These are phyloP conservation scores for Ammodytes dubius DNA, from an alignment of 2,113 vertebrate species.

Conservation along the genomic window DNA sequence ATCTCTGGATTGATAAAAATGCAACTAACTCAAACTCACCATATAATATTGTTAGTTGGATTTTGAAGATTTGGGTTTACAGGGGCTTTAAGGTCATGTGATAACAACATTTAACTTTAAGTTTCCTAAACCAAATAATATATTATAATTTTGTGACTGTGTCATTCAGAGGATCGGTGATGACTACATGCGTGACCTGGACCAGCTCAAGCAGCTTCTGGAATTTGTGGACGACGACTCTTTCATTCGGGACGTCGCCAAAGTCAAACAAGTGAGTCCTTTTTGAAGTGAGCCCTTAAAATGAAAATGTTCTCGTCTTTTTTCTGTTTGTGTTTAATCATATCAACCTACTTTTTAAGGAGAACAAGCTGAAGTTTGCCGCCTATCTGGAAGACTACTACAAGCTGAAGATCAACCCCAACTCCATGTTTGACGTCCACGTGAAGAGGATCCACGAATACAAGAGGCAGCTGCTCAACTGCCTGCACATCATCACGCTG, in stretches of 20 bases:
- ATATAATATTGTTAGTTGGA: too few relatives aligned
- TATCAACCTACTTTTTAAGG: slow-evolving; percentile 74
- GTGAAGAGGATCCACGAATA: slow-evolving; percentile 96
- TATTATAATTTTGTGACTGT: not conserved
- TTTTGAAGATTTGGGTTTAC: too few relatives aligned
- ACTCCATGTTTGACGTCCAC: slow-evolving; percentile 93
- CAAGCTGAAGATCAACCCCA: slow-evolving; percentile 92
- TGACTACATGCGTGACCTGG: slow-evolving; percentile 89
- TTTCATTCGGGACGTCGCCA: slow-evolving; percentile 91
- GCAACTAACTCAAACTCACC: too few relatives aligned
- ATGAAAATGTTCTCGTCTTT: rapidly evolving
- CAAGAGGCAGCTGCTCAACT: slow-evolving; percentile 94
- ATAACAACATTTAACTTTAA: too few relatives aligned
- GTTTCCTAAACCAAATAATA: not conserved
- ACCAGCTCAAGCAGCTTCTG: slow-evolving; percentile 88
- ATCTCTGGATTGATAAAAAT: too few relatives aligned
- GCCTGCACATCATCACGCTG: slow-evolving; percentile 91
- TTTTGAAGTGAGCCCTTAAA: not conserved
- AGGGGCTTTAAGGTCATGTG: too few relatives aligned
- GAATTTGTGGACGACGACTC: slow-evolving; percentile 88
- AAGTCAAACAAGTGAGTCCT: slow-evolving; percentile 90
- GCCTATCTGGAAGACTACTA: slow-evolving; percentile 89
- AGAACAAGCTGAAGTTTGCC: slow-evolving; percentile 94
- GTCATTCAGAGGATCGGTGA: slow-evolving; percentile 87
- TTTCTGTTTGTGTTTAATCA: not conserved